Evolutionary conservation across 2,797 vertebrate species (phyloP), one percentile per base, ranked within the genome.

Genomic region (Aulostomus chinensis): DNA sequence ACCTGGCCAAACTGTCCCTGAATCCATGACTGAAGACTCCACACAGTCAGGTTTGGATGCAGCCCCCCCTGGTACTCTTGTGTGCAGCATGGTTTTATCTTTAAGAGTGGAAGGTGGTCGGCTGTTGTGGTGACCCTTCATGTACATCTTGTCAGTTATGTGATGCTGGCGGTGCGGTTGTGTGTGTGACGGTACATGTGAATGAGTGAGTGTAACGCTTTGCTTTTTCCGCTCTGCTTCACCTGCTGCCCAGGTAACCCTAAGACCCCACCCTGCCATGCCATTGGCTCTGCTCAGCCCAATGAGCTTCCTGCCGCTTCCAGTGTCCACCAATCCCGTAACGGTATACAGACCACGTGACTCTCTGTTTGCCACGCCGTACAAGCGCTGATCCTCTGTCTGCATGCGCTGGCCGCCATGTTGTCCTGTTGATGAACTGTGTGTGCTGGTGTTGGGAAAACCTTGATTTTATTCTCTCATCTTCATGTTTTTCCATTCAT

Each of bases 221-320:
- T 91, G 90, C 84, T 94, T 84, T 93, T 81, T 94, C 89, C 92
- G 90, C 92, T 95, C 85, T 94, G 91, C 91, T 92, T 91, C 88
- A 91, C 88, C 90, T 93, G 92, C 88, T 88, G 87, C 92, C 80
- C 94, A 98, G 96, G 94, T 95, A 93, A 95, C 91, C 92, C 92
- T 92, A 93, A 94, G 93, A 94, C 89, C 93, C 92, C 85, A 84
- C 88, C 92, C 90, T 87, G 89, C 92, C 79, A 59, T 83, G 79
- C 91, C 88, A 89, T 93, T 93, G 94, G 90, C 80, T 86, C 81
- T 83, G 86, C 90, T 84, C 91, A 89, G 89, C 83, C 93, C 93
- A 89, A 92, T 92, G 93, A 93, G 83, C 88, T 91, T 48, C 74
- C 85, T 66, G 73, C 85, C 58, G 77, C 80, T 86, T 62, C 78